Evolutionary conservation across 2,888 invertebrate genomes (phyloP).

Genomic region (Ophion ventricosus): DNA sequence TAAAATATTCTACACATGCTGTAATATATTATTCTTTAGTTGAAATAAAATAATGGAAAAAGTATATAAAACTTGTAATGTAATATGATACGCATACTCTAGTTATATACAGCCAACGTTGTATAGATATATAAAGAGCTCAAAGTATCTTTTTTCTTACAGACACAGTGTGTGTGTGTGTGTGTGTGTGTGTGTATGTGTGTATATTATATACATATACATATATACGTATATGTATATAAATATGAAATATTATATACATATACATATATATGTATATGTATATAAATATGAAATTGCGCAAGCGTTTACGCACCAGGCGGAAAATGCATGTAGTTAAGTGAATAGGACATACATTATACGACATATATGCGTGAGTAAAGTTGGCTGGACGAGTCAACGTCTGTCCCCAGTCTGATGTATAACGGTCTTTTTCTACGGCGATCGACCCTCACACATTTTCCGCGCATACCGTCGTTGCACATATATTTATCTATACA

Average conservation of each 20-base stretch:
- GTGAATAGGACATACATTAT: conserved; percentile 10
- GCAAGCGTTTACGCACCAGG: conserved; percentile 14
- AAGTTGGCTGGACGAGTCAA: conserved; percentile 31
- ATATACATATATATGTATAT: not conserved
- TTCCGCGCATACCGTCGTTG: not conserved
- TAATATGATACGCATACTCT: no score
- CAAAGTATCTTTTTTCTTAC: no score
- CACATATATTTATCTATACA: not conserved
- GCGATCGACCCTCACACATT: conserved; percentile 22
- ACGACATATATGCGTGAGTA: conserved; percentile 8
- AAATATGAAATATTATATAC: not conserved
- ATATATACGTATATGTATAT: not conserved
- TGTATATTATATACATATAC: no score
- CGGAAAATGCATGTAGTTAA: conserved; percentile 13
- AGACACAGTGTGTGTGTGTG: not conserved
- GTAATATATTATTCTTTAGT: no score
- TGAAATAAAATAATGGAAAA: no score
- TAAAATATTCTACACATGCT: no score
- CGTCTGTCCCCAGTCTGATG: conserved; percentile 43
- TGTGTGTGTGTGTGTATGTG: not conserved
- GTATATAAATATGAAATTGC: not conserved
- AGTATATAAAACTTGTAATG: no score
- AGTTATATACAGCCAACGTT: no score
- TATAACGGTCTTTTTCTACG: conserved; percentile 26
- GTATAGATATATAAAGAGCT: no score